These are phyloP conservation scores for Plagodis pulveraria DNA, from an alignment of 2,888 invertebrate species.

Conservation along the genomic window DNA sequence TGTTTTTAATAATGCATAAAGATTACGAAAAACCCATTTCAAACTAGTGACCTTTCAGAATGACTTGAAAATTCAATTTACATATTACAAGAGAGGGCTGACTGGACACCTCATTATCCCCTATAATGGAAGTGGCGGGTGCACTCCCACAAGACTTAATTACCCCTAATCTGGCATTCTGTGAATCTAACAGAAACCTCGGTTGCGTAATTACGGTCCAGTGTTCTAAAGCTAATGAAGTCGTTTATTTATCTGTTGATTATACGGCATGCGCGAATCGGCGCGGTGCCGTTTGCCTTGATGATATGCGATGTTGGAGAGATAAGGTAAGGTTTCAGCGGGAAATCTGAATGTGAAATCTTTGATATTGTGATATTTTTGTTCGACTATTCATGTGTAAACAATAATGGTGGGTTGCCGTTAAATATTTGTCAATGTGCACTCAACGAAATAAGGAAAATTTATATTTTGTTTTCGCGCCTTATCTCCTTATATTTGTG, in stretches of 20 bases:
- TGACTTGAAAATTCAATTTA: constrained; percentile 76
- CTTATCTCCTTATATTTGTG: no score
- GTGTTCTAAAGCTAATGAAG: constrained; percentile 70
- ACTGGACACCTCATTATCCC: constrained; percentile 82
- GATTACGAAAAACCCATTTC: constrained; percentile 40
- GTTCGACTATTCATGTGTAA: no score
- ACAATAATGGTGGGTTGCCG: no score
- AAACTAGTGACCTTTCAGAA: constrained; percentile 56
- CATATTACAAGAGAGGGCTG: constrained; percentile 74
- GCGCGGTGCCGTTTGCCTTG: not conserved
- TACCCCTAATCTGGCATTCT: constrained; percentile 79
- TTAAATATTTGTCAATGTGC: no score
- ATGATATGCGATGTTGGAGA: not conserved
- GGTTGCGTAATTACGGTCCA: constrained; percentile 72
- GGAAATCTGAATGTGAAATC: no score
- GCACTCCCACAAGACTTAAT: constrained; percentile 78
- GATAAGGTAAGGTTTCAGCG: not conserved
- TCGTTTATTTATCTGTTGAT: constrained; percentile 75
- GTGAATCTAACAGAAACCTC: constrained; percentile 73
- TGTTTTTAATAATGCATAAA: not conserved
- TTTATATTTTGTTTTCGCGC: no score
- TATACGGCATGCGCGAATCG: constrained; percentile 38
- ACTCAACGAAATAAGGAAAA: no score
- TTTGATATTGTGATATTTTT: no score
- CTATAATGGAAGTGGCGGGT: constrained; percentile 71